These are phyloP conservation scores for Mus pahari DNA, from an alignment of 2,113 vertebrate genomes.

Conservation along the genomic window DNA sequence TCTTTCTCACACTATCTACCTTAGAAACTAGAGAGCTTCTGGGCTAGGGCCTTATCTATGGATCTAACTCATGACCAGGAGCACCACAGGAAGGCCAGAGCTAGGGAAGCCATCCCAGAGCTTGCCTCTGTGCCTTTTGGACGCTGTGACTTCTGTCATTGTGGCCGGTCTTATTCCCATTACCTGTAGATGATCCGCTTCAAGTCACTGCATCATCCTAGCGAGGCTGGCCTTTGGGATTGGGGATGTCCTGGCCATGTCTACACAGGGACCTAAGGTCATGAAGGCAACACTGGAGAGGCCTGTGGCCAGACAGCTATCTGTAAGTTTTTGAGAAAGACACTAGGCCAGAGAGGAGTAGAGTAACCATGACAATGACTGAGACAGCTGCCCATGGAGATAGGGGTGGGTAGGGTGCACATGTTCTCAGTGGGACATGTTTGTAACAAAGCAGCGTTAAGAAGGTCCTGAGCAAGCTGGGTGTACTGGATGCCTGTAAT, in stretches of 20 bases:
- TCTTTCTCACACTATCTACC: neutral
- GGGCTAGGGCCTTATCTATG: neutral
- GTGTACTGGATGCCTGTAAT: neutral
- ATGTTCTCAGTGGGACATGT: neutral
- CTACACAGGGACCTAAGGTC: neutral
- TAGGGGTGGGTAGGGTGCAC: neutral
- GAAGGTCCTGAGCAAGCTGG: neutral
- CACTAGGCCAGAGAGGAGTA: neutral
- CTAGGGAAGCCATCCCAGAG: neutral
- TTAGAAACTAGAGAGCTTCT: neutral
- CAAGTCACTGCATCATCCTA: neutral
- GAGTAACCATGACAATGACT: neutral
- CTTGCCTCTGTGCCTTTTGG: neutral
- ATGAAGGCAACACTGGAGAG: neutral
- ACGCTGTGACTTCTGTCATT: neutral
- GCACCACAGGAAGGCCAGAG: neutral
- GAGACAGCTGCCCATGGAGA: neutral
- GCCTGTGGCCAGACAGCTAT: neutral
- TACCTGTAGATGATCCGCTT: neutral
- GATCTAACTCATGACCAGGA: neutral
- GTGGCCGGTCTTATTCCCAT: neutral
- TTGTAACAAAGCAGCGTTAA: neutral
- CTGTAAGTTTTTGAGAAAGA: neutral
- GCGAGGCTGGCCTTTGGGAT: neutral
- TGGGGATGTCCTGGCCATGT: neutral